Base-by-base conservation (phyloP, 2,113 vertebrate species). In the Hemicordylus capensis region DNA sequence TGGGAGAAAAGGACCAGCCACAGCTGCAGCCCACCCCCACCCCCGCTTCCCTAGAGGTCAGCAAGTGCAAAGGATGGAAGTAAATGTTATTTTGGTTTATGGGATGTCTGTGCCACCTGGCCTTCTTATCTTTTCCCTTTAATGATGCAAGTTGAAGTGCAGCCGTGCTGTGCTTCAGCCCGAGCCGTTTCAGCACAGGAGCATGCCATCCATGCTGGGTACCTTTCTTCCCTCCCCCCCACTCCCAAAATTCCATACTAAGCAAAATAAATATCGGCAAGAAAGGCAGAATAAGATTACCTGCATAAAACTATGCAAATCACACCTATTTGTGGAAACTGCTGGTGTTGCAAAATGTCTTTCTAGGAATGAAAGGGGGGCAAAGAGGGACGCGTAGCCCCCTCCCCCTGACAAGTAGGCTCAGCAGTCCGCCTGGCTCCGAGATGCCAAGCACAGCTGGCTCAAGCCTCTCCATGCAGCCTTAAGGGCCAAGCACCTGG, bases 161-260 rank as follows among this genome's bases (percentile, higher is more conserved):
- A 39, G 3, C 22, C 8, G 42, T 20, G 39, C 39, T 8, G 3
- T 10, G 12, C 2, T 10, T 26, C 39, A 2, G 26, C 3, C 22
- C 14, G 14, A 39, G 4, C 11, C 22, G 58, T 39, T 77, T 22
- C 22, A 59, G 34, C 6, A 28, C 24, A 31, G 11, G 3, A 7
- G n/a, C 4, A 6, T 54, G 22, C 12, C 34, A 4, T 77, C 54
- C 54, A 26, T 22, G 4, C 67, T 42, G 6, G 2, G 69, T 42
- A 34, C n/a, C n/a, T n/a, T 66, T 66, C 6, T 66, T 66, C 34
- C 12, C 2, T 9, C 42, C 69, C 39, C 4, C 6, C 2, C 20
- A 5, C 1, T 4, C 1, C 15, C 2, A 39, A 5, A 39, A 37
- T 11, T 3, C 9, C 51, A 10, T 3, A 19, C 6, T n/a, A 39